Conservation (phyloP, 2,797 vertebrate species). For the Spatula clypeata region DNA sequence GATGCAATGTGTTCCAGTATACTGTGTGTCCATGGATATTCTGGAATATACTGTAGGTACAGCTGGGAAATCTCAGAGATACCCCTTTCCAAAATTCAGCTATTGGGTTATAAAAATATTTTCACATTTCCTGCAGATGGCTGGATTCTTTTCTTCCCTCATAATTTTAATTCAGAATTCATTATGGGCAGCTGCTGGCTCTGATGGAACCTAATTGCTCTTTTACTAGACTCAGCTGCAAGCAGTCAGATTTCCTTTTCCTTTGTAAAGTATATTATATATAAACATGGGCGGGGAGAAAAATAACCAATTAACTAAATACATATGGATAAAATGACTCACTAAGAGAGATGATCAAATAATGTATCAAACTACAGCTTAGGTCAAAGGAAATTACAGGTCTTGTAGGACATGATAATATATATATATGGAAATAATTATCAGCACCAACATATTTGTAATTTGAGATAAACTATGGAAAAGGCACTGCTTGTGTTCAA, state of each 20-base stretch:
- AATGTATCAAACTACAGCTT: constrained; percentile 78
- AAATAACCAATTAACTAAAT: constrained; percentile 85
- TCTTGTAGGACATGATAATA: constrained; percentile 76
- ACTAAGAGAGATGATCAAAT: constrained; percentile 81
- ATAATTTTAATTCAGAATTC: constrained; percentile 86
- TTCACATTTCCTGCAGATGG: constrained; percentile 87
- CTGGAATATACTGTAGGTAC: constrained; percentile 78
- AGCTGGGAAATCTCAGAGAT: constrained; percentile 84
- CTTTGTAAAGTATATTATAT: constrained; percentile 79
- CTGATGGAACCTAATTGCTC: constrained; percentile 84
- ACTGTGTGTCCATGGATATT: constrained; percentile 70
- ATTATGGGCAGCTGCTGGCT: constrained; percentile 88
- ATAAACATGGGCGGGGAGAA: constrained; percentile 81
- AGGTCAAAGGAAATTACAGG: constrained; percentile 84
- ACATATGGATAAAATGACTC: constrained; percentile 80
- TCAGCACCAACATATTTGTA: constrained; percentile 62
- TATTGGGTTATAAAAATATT: constrained; percentile 87
- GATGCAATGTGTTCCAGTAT: constrained; percentile 71
- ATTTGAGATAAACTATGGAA: constrained; percentile 61
- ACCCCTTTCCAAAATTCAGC: constrained; percentile 79
- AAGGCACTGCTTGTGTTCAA: constrained; percentile 25
- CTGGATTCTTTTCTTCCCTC: constrained; percentile 83
- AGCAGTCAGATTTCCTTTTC: constrained; percentile 80
- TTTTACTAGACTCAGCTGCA: constrained; percentile 83
- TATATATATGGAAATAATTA: constrained; percentile 80